Evolutionary conservation across 2,797 vertebrate species (phyloP).

Genomic region (Silurus lanzhouensis): DNA sequence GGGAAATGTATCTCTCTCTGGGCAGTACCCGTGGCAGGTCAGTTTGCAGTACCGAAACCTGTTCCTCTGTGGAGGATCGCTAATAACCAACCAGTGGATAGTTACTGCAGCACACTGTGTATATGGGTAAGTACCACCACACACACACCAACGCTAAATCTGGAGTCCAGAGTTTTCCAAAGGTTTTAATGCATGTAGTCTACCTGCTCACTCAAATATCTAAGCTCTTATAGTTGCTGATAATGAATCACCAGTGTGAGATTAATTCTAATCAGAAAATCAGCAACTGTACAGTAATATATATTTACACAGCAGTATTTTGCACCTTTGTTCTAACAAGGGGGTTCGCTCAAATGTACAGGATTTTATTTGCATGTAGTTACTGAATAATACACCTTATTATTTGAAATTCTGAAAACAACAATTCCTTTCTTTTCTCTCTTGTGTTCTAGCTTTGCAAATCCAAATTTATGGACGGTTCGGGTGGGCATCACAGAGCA

Average conservation of each 20-base stretch:
- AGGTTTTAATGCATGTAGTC: background rate
- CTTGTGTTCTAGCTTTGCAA: constrained; percentile 69
- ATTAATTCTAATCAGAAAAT: background rate
- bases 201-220: background rate
- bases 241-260: background rate
- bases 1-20: constrained; percentile 71
- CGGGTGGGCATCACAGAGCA: constrained; percentile 76
- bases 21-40: constrained; percentile 84
- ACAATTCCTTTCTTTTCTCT: background rate
- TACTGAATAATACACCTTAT: background rate
- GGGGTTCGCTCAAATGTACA: too few relatives aligned
- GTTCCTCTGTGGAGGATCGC: constrained; percentile 80
- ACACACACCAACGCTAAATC: background rate
- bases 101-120: constrained; percentile 84
- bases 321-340: background rate
- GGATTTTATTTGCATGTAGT: background rate
- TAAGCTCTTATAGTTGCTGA: background rate
- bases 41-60: constrained; percentile 82
- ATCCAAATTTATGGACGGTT: constrained; percentile 73
- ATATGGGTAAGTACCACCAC: constrained; percentile 75
- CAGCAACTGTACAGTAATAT: background rate
- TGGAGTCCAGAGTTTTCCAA: background rate
- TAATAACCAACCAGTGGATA: constrained; percentile 80
- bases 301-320: background rate
- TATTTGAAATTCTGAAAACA: background rate